phyloP scores from a whole-genome alignment of 2,797 vertebrate species.

The Rhadinocentrus ornatus region DNA sequence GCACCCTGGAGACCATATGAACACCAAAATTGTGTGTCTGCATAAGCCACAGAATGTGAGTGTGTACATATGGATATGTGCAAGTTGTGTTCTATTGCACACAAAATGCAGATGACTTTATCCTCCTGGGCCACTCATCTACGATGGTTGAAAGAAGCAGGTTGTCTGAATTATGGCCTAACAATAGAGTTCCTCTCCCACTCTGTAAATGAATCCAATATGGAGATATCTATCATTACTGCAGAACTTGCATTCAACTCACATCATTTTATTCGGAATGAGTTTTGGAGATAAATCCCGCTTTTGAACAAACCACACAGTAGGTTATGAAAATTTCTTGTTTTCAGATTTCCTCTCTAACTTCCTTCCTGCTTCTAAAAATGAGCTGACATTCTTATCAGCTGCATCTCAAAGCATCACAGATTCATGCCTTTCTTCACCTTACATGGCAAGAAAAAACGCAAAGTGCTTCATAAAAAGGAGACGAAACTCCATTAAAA shows the following conservation, averaged over 20 bases:
- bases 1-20: constrained; percentile 63
- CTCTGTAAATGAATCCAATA: constrained; percentile 75
- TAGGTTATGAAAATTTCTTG: constrained; percentile 55
- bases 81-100: constrained; percentile 20
- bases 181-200: constrained; percentile 71
- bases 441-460: constrained; percentile 30
- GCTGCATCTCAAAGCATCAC: constrained; percentile 34
- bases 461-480: constrained; percentile 40
- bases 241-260: constrained; percentile 56
- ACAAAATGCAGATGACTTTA: constrained; percentile 67
- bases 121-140: constrained; percentile 71
- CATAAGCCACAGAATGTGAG: constrained; percentile 28
- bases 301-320: constrained; percentile 50
- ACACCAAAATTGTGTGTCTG: constrained; percentile 61
- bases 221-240: constrained; percentile 71
- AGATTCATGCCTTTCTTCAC: constrained; percentile 33
- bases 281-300: constrained; percentile 63
- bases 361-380: constrained; percentile 54
- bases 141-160: constrained; percentile 76
- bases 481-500: constrained; percentile 54
- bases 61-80: not conserved
- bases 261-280: constrained; percentile 60
- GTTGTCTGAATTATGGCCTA: constrained; percentile 81
- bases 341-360: constrained; percentile 44
- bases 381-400: constrained; percentile 47